Percentiles rank a stretch among this genome's conserved stretches.
phyloP scores from a whole-genome alignment of 1,140 invertebrate genomes.

The Dendroctonus ponderosae region DNA sequence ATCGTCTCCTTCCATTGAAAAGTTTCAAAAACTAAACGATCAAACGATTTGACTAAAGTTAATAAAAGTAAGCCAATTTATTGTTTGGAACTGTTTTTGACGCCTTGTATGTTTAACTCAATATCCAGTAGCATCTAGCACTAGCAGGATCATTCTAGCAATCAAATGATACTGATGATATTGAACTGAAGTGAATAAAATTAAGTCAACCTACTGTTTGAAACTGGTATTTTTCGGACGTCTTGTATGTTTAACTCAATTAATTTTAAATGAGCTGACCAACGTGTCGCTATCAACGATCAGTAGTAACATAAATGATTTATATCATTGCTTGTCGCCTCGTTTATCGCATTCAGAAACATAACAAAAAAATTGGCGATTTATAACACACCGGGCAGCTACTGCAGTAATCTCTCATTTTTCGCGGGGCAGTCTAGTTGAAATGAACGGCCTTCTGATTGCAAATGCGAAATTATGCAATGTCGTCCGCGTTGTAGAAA shows the following conservation, averaged over 20 bases:
- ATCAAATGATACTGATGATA: too few species aligned
- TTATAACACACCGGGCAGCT: slow-evolving; percentile 15
- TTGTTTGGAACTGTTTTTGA: too few species aligned
- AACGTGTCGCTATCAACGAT: neutral
- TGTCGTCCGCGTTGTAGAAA: slow-evolving; percentile 15
- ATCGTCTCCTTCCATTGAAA: too few species aligned
- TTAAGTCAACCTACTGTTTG: too few species aligned
- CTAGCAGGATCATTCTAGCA: too few species aligned
- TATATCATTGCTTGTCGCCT: slow-evolving; percentile 4
- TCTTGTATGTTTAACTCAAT: neutral
- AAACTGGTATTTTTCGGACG: too few species aligned
- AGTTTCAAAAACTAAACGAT: too few species aligned
- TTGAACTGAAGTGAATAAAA: too few species aligned
- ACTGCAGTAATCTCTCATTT: slow-evolving; percentile 25
- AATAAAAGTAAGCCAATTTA: too few species aligned
- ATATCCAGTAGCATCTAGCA: too few species aligned
- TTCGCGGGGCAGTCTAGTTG: slow-evolving; percentile 11
- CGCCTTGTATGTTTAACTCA: neutral
- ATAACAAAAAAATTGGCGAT: slow-evolving; percentile 14
- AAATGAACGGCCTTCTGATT: slow-evolving; percentile 22
- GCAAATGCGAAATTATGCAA: slow-evolving; percentile 19
- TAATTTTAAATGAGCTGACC: neutral
- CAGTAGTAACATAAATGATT: neutral
- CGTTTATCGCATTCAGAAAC: slow-evolving; percentile 1
- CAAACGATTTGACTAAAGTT: too few species aligned